Conservation (phyloP, 2,113 vertebrate genomes). For the Passer montanus region DNA sequence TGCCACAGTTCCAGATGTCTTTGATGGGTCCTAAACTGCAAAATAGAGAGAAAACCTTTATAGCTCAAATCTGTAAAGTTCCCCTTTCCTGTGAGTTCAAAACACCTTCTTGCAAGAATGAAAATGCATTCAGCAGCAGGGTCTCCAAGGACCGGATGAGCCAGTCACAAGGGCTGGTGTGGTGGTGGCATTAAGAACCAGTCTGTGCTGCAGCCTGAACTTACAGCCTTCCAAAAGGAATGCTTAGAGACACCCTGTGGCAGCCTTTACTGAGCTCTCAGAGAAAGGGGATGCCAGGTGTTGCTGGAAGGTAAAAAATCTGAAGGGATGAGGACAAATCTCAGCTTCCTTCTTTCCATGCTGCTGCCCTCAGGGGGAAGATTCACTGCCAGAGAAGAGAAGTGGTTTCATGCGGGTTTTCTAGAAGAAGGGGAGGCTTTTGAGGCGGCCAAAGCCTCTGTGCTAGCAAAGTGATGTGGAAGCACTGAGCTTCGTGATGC, state of each 20-base stretch:
- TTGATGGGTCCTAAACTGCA: background rate
- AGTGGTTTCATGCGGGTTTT: background rate
- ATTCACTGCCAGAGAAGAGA: background rate
- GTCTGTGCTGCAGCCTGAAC: background rate
- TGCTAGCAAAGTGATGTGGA: background rate
- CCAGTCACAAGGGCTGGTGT: fast-evolving
- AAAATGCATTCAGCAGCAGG: background rate
- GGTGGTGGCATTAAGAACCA: background rate
- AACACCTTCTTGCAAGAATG: background rate
- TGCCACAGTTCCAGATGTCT: background rate
- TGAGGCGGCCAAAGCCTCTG: background rate
- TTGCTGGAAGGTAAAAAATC: background rate
- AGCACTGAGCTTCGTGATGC: background rate
- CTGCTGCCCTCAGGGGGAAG: background rate
- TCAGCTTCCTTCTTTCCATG: background rate
- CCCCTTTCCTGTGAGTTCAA: background rate
- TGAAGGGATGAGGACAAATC: background rate
- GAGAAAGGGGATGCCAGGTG: background rate
- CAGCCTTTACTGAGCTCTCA: background rate
- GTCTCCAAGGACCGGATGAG: background rate
- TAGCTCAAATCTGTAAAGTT: background rate
- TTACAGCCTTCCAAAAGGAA: background rate
- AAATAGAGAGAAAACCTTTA: background rate
- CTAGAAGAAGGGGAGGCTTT: background rate
- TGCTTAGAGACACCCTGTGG: background rate